phyloP scores from a whole-genome alignment of 2,797 vertebrate genomes.

The Megaceryle alcyon region DNA sequence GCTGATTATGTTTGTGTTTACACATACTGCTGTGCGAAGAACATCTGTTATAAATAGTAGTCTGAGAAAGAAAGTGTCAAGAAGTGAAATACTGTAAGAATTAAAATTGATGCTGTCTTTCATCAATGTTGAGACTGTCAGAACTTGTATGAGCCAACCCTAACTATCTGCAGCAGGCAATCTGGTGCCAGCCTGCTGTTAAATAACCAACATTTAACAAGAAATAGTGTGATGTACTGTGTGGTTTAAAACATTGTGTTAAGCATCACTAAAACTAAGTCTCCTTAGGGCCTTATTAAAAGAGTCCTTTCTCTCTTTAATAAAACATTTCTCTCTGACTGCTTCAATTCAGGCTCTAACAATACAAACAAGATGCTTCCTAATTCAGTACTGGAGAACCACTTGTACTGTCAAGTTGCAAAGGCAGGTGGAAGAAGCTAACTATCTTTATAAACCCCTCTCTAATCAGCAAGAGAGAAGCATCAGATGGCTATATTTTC shows the following conservation, averaged over 20 bases:
- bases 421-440: slow-evolving; percentile 21
- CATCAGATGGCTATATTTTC: not conserved
- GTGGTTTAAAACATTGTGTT: slow-evolving; percentile 73
- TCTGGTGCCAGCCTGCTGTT: slow-evolving; percentile 76
- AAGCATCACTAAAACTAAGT: slow-evolving; percentile 75
- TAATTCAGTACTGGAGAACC: slow-evolving; percentile 66
- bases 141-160: slow-evolving; percentile 61
- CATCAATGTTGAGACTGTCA: slow-evolving; percentile 71
- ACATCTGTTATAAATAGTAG: not conserved
- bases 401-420: slow-evolving; percentile 41
- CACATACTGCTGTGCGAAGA: not conserved
- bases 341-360: slow-evolving; percentile 74
- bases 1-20: not conserved
- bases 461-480: not conserved
- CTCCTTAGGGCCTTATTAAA: slow-evolving; percentile 73
- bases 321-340: slow-evolving; percentile 77
- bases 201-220: slow-evolving; percentile 77
- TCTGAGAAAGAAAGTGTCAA: slow-evolving; percentile 31
- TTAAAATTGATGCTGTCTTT: slow-evolving; percentile 64
- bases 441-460: not conserved
- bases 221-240: slow-evolving; percentile 67
- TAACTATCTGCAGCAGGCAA: slow-evolving; percentile 70
- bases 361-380: slow-evolving; percentile 73
- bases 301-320: slow-evolving; percentile 63
- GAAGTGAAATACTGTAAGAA: slow-evolving; percentile 52